Percentiles rank a stretch among this genome's conserved stretches.
These are phyloP conservation scores for Trichogramma pretiosum DNA, from an alignment of 1,140 invertebrate species.

Conservation along the genomic window DNA sequence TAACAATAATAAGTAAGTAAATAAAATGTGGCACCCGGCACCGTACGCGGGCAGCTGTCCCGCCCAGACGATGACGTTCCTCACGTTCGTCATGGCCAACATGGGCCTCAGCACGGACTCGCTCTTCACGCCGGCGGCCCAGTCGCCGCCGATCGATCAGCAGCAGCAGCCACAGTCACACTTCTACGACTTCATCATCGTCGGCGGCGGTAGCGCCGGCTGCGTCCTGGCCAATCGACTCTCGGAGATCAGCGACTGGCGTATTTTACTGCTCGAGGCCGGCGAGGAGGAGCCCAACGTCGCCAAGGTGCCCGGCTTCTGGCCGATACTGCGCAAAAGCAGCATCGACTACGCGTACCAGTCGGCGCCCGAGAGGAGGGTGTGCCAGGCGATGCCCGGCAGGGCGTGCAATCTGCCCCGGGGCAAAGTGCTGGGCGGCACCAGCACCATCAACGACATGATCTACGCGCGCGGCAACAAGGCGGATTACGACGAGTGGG, in stretches of 20 bases:
- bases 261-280: constrained; percentile 52
- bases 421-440: constrained; percentile 49
- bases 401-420: constrained; percentile 50
- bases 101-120: too few relatives aligned
- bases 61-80: too few relatives aligned
- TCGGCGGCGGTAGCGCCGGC: constrained; percentile 57
- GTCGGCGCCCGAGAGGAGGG: constrained; percentile 48
- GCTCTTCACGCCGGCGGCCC: too few relatives aligned
- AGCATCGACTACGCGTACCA: constrained; percentile 59
- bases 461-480: constrained; percentile 54
- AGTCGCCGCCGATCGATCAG: too few relatives aligned
- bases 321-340: constrained; percentile 43
- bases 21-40: too few relatives aligned
- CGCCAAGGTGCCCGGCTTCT: constrained; percentile 47
- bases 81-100: too few relatives aligned
- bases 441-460: constrained; percentile 53
- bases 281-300: constrained; percentile 39
- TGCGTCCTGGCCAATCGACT: constrained; percentile 54
- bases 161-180: too few relatives aligned
- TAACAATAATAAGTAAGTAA: too few relatives aligned
- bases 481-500: constrained; percentile 44
- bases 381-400: constrained; percentile 45
- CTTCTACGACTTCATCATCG: constrained; percentile 52
- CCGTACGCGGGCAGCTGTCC: too few relatives aligned
- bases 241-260: constrained; percentile 45